Evolutionary conservation across 2,888 invertebrate genomes (phyloP).

Genomic region (Orthosia gracilis): DNA sequence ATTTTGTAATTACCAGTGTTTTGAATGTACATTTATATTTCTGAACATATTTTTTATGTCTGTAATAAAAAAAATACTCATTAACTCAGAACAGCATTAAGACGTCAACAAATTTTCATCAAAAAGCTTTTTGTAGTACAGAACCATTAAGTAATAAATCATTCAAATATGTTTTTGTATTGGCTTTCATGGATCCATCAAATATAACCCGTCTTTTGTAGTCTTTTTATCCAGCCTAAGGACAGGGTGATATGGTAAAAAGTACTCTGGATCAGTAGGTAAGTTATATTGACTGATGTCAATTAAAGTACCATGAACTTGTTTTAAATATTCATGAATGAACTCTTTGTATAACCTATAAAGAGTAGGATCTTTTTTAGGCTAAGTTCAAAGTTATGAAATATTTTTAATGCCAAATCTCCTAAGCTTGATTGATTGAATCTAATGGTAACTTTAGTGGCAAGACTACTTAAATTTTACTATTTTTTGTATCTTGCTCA

Average conservation of each 20-base stretch:
- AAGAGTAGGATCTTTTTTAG: conserved; percentile 4
- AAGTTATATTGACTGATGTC: conserved; percentile 11
- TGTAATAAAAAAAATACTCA: conserved; percentile 6
- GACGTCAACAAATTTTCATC: not conserved
- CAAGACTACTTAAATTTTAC: conserved; percentile 2
- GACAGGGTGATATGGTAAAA: conserved; percentile 8
- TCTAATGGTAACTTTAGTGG: conserved; percentile 12
- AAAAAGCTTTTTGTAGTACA: conserved; percentile 2
- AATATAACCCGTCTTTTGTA: not conserved
- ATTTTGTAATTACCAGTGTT: conserved; percentile 8
- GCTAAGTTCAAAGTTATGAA: conserved; percentile 7
- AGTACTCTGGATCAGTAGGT: conserved; percentile 7
- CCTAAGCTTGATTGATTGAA: conserved; percentile 12
- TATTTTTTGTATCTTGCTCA: conserved; percentile 16
- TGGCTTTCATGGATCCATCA: conserved; percentile 18
- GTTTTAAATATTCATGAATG: conserved; percentile 9
- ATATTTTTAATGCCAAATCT: conserved; percentile 15
- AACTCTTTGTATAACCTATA: conserved; percentile 1
- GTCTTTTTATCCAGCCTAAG: conserved; percentile 10
- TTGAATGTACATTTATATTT: not conserved
- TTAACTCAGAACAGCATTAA: conserved; percentile 8
- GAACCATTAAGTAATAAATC: conserved; percentile 10
- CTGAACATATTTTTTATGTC: conserved; percentile 21
- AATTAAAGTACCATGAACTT: conserved; percentile 9
- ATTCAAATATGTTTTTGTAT: conserved; percentile 17